Evolutionary conservation across 2,888 invertebrate genomes (phyloP), one percentile per base, ranked within the genome.

Genomic region (Plebejus argus): DNA sequence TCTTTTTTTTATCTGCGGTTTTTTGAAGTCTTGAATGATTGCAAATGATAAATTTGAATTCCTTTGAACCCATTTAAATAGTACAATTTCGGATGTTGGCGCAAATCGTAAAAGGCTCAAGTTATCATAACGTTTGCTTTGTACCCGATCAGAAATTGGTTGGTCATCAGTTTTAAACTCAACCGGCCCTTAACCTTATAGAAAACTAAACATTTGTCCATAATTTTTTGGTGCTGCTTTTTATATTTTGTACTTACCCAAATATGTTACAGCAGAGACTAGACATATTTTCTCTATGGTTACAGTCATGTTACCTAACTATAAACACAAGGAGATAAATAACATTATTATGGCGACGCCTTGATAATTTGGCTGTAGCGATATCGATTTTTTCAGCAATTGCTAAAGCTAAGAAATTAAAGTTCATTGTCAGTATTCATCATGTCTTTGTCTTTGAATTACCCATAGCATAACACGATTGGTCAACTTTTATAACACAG

Each of bases 1-100:
- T 91, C 89, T 91, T 90, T 89, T 86, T 86, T 78, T 23, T 79
- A 58, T 39, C 58, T 20, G 23, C 58, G 61, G 35, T 45, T 72
- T 77, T 56, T 74, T 35, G 20, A 77, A 71, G 66, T 39, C 15
- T 45, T n/a, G 18, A 71, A 72, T 61, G 72, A 71, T 45, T 45
- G 23, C 61, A 45, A 66, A 66, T 49, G 20, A 23, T 58, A 33
- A 61, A 61, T 45, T 66, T 66, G 61, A 76, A 39, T 76, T 66
- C 18, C 20, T 66, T 66, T 66, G 33, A 66, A 1, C 66, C 1
- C 33, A 28, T 66, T 66, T 28, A 1, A 33, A 28, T 66, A 4
- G 66, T 15, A 15, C 66, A 23, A 61, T 61, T 61, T 18, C 1
- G 28, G 12, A 6, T 33, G 12, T 5, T 18, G 18, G 18, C 18